Evolutionary conservation across 2,888 invertebrate species (phyloP).

Genomic region (Podotricha telesiphe): DNA sequence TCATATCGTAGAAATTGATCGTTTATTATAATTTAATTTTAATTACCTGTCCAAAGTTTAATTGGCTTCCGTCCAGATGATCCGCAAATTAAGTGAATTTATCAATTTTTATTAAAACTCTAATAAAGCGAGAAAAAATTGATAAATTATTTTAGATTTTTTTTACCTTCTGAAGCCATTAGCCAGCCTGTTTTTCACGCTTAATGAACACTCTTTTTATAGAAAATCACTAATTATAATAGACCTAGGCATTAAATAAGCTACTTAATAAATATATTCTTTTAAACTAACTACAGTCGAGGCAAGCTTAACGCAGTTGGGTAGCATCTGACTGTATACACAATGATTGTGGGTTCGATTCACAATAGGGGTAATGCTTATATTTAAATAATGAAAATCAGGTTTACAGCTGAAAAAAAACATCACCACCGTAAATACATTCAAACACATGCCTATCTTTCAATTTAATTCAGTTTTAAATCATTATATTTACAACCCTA

Average conservation of each 20-base stretch:
- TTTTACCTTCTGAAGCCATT: not conserved
- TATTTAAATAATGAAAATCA: no score
- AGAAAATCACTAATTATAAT: not conserved
- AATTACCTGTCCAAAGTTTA: constrained; percentile 1
- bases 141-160: not conserved
- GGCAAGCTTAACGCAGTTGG: no score
- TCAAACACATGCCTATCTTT: no score
- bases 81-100: not conserved
- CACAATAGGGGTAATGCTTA: no score
- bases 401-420: no score
- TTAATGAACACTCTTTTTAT: not conserved
- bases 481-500: not conserved
- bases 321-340: no score
- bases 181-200: not conserved
- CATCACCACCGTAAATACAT: no score
- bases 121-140: not conserved
- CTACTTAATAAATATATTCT: no score
- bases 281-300: no score
- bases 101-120: constrained; percentile 11
- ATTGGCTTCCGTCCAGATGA: not conserved
- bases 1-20: not conserved
- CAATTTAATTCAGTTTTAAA: no score
- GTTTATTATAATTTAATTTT: not conserved
- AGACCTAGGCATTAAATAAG: no score
- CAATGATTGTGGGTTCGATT: no score